Evolutionary conservation across 1,140 invertebrate species (phyloP).

Genomic region (Sesamia nonagrioides): DNA sequence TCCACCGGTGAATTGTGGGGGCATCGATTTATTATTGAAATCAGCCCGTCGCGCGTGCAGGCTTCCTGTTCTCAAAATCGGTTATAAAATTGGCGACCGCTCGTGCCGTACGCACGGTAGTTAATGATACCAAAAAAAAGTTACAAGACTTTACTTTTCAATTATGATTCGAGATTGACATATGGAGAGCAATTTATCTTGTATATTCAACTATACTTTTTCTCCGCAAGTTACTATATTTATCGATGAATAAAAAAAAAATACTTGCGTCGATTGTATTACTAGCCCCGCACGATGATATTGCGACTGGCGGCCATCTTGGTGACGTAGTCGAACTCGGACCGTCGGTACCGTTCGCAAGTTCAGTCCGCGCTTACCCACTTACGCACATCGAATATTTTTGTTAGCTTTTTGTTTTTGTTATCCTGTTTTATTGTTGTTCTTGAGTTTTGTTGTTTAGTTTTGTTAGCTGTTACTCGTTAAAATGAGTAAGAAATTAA

Average conservation of each 20-base stretch:
- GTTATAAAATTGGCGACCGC: conserved; percentile 82
- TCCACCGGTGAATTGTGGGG: conserved; percentile 67
- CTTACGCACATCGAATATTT: no score
- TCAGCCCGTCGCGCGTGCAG: conserved; percentile 76
- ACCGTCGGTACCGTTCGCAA: no score
- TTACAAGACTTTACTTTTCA: conserved; percentile 78
- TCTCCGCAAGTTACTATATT: conserved; percentile 4
- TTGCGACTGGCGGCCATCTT: no score
- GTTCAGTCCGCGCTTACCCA: no score
- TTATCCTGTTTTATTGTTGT: no score
- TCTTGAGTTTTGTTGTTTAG: no score
- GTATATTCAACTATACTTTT: conserved; percentile 27
- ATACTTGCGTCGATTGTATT: conserved; percentile 17
- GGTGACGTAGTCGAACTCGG: no score
- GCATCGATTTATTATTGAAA: conserved; percentile 86
- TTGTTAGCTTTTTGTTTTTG: no score
- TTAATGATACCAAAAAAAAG: conserved; percentile 77
- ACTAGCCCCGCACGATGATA: no score
- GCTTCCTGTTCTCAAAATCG: conserved; percentile 82
- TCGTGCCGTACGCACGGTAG: conserved; percentile 75
- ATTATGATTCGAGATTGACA: conserved; percentile 76
- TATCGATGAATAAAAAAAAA: conserved; percentile 9
- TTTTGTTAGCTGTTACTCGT: no score
- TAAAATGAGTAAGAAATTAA: no score
- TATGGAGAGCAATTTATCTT: conserved; percentile 63